A percentile compares a stretch with the other conserved stretches of the same genome.
Evolutionary conservation across 2,888 invertebrate genomes (phyloP).

Genomic region (Dione juno): DNA sequence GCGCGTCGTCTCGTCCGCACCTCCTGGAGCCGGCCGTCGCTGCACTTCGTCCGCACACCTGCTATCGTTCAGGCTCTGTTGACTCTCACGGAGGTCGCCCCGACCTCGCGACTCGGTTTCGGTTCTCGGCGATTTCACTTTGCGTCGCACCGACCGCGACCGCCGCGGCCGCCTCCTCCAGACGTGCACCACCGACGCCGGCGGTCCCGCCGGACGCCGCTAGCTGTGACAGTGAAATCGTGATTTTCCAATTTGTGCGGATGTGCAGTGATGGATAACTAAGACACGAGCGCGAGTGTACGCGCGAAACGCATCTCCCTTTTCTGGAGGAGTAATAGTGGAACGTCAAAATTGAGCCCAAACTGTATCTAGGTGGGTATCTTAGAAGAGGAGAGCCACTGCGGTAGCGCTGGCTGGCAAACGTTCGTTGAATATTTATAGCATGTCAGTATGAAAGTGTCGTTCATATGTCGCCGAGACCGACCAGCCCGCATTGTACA

Average conservation of each 20-base stretch:
- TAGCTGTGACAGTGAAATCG: constrained; percentile 82
- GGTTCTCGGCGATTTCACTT: too few species aligned
- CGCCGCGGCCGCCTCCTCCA: constrained; percentile 55
- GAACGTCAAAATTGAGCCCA: constrained; percentile 83
- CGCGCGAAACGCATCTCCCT: constrained; percentile 59
- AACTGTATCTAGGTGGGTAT: constrained; percentile 82
- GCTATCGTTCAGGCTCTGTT: constrained; percentile 72
- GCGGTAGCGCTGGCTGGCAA: constrained; percentile 60
- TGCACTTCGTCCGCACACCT: constrained; percentile 69
- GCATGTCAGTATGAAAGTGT: constrained; percentile 73
- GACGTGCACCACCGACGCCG: constrained; percentile 60
- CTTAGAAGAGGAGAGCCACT: constrained; percentile 49
- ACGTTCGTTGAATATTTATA: constrained; percentile 75
- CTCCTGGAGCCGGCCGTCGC: constrained; percentile 60
- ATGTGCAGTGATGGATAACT: constrained; percentile 83
- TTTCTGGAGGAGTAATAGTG: constrained; percentile 70
- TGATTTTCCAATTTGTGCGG: constrained; percentile 77
- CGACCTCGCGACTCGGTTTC: constrained; percentile 66
- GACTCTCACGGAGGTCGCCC: constrained; percentile 75
- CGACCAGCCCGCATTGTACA: constrained; percentile 48
- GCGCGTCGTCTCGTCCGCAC: constrained; percentile 77
- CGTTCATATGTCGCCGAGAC: constrained; percentile 53
- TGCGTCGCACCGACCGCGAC: too few species aligned
- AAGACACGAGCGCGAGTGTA: constrained; percentile 71
- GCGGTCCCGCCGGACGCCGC: constrained; percentile 67